phyloP scores from a whole-genome alignment of 2,797 vertebrate species.

The Hydrophis major region DNA sequence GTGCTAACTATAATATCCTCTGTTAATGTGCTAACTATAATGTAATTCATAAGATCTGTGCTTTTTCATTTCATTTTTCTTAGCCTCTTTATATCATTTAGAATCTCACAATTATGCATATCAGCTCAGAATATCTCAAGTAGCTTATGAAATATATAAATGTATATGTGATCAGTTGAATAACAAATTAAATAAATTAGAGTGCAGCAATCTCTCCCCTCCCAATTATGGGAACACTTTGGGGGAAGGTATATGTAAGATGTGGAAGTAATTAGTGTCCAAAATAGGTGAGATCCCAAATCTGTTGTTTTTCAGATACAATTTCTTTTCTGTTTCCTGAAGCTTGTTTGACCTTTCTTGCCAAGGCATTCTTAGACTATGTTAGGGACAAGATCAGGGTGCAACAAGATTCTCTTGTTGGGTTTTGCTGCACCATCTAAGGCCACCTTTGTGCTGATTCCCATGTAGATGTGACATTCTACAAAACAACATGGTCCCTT shows the following conservation, averaged over 20 bases:
- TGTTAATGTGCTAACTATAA: not conserved
- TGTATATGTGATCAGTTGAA: not conserved
- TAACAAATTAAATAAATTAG: not conserved
- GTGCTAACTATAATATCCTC: not conserved
- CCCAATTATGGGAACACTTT: not conserved
- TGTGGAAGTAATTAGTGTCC: not conserved
- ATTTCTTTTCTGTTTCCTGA: not conserved
- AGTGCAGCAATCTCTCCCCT: not conserved
- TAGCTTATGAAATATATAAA: not conserved
- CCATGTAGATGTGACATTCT: not conserved
- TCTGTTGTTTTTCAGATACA: not conserved
- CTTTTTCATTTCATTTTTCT: not conserved
- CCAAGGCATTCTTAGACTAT: not conserved
- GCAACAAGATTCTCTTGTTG: not conserved
- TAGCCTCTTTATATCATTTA: not conserved
- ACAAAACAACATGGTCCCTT: not conserved
- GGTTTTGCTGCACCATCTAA: not conserved
- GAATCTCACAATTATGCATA: not conserved
- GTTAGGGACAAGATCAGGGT: not conserved
- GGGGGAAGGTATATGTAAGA: not conserved
- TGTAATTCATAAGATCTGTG: not conserved
- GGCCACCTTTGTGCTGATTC: not conserved
- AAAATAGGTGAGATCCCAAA: not conserved
- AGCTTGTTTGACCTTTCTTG: not conserved
- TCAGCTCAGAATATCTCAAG: not conserved